These are phyloP conservation scores for Pangasius krempfi DNA, from an alignment of 2,797 vertebrate species.

Conservation along the genomic window DNA sequence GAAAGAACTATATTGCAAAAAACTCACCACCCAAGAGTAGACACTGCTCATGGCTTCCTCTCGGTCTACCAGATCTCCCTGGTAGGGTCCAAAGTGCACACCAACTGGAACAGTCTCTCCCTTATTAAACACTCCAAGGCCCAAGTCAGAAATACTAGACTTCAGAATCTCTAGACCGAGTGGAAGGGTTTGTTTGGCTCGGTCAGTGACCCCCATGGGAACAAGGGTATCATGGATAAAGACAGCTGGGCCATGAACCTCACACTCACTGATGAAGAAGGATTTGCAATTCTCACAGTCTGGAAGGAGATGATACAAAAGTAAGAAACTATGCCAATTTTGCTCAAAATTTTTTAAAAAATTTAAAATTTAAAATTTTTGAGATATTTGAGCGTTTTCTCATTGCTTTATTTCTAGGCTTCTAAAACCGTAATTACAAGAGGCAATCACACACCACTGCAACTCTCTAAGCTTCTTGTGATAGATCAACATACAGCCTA, in stretches of 20 bases:
- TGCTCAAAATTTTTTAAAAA: too few species aligned
- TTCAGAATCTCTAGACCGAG: background rate
- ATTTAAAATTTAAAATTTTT: too few species aligned
- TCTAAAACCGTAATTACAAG: background rate
- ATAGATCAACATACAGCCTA: background rate
- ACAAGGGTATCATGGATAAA: slow-evolving; percentile 62
- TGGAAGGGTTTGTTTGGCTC: slow-evolving; percentile 13
- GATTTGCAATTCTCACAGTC: slow-evolving; percentile 22
- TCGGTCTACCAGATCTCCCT: slow-evolving; percentile 19
- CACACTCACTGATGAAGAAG: slow-evolving; percentile 39
- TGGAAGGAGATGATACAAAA: background rate
- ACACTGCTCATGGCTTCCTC: slow-evolving; percentile 16
- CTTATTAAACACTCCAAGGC: slow-evolving; percentile 70
- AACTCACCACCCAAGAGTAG: slow-evolving; percentile 35
- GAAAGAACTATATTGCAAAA: background rate
- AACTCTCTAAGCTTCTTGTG: background rate
- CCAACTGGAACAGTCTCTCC: slow-evolving; percentile 6
- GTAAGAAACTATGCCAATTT: background rate
- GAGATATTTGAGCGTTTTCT: background rate
- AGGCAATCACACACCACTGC: background rate
- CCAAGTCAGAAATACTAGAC: slow-evolving; percentile 30
- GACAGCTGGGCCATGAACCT: slow-evolving; percentile 31
- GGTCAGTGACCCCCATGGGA: background rate
- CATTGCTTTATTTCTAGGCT: background rate
- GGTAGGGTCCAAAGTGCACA: slow-evolving; percentile 7